Evolutionary conservation across 2,888 invertebrate genomes (phyloP).

Genomic region (Papilio demoleus): DNA sequence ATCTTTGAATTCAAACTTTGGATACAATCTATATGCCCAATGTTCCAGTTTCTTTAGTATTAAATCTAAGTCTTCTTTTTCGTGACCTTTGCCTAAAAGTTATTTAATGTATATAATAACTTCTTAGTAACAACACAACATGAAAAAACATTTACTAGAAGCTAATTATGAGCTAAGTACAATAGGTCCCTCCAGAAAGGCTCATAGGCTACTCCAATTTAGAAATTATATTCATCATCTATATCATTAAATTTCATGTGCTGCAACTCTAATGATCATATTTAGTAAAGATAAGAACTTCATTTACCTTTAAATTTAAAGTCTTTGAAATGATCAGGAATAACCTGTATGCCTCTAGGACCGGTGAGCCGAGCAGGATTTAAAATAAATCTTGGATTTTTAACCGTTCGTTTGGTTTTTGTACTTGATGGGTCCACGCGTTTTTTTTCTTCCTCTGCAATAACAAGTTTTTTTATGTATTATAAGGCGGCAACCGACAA

Average conservation of each 20-base stretch:
- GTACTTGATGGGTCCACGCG: constrained; percentile 68
- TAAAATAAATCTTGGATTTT: constrained; percentile 87
- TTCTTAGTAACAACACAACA: too few species aligned
- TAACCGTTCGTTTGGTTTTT: constrained; percentile 81
- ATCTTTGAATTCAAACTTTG: constrained; percentile 94
- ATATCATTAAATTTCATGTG: too few species aligned
- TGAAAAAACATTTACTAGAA: too few species aligned
- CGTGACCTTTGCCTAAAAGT: constrained; percentile 87
- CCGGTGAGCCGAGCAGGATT: constrained; percentile 89
- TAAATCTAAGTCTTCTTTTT: constrained; percentile 91
- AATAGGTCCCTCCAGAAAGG: too few species aligned
- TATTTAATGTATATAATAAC: too few species aligned
- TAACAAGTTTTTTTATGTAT: neutral
- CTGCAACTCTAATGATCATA: too few species aligned
- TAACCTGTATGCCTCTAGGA: constrained; percentile 90
- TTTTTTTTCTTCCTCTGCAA: constrained; percentile 75
- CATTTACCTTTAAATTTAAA: constrained; percentile 89
- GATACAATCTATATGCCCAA: constrained; percentile 96
- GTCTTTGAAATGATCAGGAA: constrained; percentile 91
- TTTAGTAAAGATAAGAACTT: too few species aligned
- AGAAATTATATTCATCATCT: too few species aligned
- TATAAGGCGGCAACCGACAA: too few species aligned
- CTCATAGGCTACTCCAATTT: too few species aligned
- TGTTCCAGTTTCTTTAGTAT: constrained; percentile 93
- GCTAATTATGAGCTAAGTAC: too few species aligned